Evolutionary conservation across 2,797 vertebrate genomes (phyloP).

Genomic region (Lepilemur septentrionalis): DNA sequence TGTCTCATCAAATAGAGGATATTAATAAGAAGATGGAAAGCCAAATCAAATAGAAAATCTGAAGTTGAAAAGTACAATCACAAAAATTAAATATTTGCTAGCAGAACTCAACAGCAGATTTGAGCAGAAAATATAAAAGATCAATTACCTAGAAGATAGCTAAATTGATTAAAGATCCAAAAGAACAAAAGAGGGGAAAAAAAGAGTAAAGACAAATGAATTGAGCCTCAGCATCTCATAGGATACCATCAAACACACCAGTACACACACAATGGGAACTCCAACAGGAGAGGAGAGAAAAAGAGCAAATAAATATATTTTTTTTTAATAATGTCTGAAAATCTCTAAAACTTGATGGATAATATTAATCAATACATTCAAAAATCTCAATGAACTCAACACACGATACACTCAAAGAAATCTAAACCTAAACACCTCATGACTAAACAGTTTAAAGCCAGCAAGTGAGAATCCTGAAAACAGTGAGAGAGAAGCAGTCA

Average conservation of each 20-base stretch:
- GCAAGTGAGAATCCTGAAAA: not conserved
- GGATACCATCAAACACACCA: not conserved
- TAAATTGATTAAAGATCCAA: not conserved
- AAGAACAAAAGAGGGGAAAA: not conserved
- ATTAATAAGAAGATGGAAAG: not conserved
- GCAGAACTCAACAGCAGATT: not conserved
- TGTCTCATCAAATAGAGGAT: not conserved
- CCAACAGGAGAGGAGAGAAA: not conserved
- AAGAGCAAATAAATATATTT: not conserved
- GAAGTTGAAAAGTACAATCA: not conserved
- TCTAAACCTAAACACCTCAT: not conserved
- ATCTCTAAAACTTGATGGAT: not conserved
- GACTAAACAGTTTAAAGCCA: not conserved
- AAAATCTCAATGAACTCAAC: not conserved
- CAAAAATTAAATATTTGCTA: not conserved
- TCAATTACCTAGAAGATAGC: not conserved
- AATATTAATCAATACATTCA: not conserved
- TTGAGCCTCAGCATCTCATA: not conserved
- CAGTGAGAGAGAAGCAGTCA: not conserved
- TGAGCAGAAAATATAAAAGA: not conserved
- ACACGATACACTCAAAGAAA: not conserved
- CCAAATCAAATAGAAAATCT: not conserved
- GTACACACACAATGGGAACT: not conserved
- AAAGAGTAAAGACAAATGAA: not conserved
- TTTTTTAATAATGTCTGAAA: not conserved